Conservation (phyloP, 2,797 vertebrate species). For the Falco peregrinus region DNA sequence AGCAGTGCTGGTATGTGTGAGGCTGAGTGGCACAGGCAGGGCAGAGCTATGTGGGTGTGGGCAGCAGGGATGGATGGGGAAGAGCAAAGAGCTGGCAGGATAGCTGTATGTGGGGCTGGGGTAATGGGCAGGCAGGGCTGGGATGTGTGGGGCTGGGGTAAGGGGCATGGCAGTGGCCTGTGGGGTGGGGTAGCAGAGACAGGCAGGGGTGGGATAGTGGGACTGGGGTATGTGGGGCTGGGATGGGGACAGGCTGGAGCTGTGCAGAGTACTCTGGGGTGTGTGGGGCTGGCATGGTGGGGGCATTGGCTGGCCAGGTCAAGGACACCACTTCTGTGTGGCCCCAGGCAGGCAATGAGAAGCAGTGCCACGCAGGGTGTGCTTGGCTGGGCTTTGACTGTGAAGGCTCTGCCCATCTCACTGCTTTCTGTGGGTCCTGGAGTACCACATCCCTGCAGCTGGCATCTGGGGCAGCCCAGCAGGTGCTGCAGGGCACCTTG, state of each 20-base stretch:
- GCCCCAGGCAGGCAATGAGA: not conserved
- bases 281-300: not conserved
- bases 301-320: no score
- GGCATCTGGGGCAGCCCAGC: not conserved
- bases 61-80: not conserved
- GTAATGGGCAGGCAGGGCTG: not conserved
- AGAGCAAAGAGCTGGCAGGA: not conserved
- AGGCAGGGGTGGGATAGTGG: not conserved
- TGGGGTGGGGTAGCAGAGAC: not conserved
- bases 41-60: not conserved
- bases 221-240: not conserved
- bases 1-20: not conserved
- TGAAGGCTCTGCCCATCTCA: not conserved
- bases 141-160: not conserved
- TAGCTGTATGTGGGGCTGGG: not conserved
- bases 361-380: rapidly evolving
- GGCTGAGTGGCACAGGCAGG: not conserved
- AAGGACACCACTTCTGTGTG: not conserved
- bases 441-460: not conserved
- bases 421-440: not conserved
- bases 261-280: not conserved
- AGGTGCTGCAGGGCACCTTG: not conserved
- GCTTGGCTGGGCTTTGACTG: not conserved
- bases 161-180: not conserved
- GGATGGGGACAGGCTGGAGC: not conserved